Conservation (phyloP, 2,888 invertebrate genomes). For the Eledone cirrhosa region DNA sequence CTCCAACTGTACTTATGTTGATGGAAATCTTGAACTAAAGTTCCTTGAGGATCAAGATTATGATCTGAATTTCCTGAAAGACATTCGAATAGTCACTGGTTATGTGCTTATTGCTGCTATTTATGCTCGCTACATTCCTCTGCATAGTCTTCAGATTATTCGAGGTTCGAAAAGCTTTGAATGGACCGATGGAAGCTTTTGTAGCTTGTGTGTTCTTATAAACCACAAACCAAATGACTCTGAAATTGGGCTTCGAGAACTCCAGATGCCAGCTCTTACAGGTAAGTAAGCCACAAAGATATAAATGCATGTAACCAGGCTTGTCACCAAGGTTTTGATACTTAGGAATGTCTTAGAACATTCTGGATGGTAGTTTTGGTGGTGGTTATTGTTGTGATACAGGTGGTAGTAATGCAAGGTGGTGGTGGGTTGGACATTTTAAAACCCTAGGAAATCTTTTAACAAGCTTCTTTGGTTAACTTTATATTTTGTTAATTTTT, state of each 20-base stretch:
- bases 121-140: slow-evolving; percentile 81
- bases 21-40: slow-evolving; percentile 95
- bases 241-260: slow-evolving; percentile 14
- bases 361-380: too few species aligned
- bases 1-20: slow-evolving; percentile 96
- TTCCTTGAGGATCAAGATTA: slow-evolving; percentile 77
- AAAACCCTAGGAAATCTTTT: too few species aligned
- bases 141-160: slow-evolving; percentile 90
- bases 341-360: too few species aligned
- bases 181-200: slow-evolving; percentile 25
- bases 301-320: not conserved
- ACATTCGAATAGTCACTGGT: slow-evolving; percentile 90
- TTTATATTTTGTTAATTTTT: too few species aligned
- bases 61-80: slow-evolving; percentile 88
- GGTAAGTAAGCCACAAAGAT: not conserved
- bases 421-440: too few species aligned
- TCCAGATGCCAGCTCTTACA: slow-evolving; percentile 13
- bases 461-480: too few species aligned
- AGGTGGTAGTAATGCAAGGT: too few species aligned
- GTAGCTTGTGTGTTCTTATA: slow-evolving; percentile 18
- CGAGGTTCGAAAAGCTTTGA: slow-evolving; percentile 72
- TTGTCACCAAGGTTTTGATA: not conserved
- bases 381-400: too few species aligned
- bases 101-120: slow-evolving; percentile 94
- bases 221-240: slow-evolving; percentile 18